Evolutionary conservation across 2,797 vertebrate genomes (phyloP), one percentile per base, ranked within the genome.

Genomic region (Taenioides sp.): DNA sequence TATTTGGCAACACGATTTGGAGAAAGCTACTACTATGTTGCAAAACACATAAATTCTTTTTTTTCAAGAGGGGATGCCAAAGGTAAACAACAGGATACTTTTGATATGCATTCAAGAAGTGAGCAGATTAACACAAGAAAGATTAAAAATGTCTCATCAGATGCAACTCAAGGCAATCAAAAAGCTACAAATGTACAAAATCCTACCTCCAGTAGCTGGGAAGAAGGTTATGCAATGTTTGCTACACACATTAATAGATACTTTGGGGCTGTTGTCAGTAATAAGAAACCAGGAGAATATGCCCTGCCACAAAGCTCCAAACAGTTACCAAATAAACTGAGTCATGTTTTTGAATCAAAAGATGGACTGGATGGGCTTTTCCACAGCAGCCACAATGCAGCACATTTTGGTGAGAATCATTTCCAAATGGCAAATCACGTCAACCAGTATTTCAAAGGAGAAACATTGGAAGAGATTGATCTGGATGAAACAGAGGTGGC

Each of bases 161-260:
- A 47, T 20, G 25, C n/a, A 37, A 25, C 67, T 54, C 55, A 50
- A 50, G 22, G 28, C 27, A 0, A 31, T n/a, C 4, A 20, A 72
- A 66, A 59, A 65, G 60, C 20, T 52, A 37, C 43, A 14, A 22
- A 49, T 28, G 37, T 85, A 68, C 7, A 67, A 7, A 25, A 54
- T 2, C 67, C 69, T 17, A 6, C 34, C 55, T 59, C 72, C 66
- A 82, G 58, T 52, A 84, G 69, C 55, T 86, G 82, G 88, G 89
- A 92, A 31, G 91, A 93, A 47, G 74, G 84, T 60, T 92, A 92
- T 79, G 77, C 65, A 54, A 82, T 89, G 37, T 90, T 93, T 78
- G 84, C 91, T 9, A 76, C 62, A 65, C 92, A 91, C 75, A 86
- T 94, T 60, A 94, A 94, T 73, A 87, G 65, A 69, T 94, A 94